Conservation (phyloP, 92 coral and sea anemone species). For the Phymanthus crucifer region DNA sequence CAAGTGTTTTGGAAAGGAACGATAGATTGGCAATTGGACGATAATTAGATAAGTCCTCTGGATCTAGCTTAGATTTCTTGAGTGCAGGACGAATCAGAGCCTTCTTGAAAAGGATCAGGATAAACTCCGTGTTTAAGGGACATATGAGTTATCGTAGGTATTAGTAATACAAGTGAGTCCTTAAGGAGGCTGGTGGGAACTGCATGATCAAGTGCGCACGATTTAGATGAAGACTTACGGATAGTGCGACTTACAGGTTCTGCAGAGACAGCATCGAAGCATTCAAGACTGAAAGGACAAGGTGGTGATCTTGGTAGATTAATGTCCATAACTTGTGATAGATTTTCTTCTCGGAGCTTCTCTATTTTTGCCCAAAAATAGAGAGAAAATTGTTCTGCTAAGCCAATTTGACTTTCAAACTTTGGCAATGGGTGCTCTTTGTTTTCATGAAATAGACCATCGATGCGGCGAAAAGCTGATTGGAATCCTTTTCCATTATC, state of each 20-base stretch:
- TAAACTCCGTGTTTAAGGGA: background rate
- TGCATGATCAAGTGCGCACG: background rate
- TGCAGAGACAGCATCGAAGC: background rate
- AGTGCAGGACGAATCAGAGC: background rate
- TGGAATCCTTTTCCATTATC: conserved; percentile 1
- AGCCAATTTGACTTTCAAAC: background rate
- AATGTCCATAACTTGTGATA: background rate
- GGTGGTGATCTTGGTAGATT: too few species aligned
- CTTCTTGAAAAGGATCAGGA: background rate
- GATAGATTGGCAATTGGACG: too few species aligned
- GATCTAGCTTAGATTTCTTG: too few species aligned
- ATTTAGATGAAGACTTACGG: background rate
- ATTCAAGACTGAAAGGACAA: background rate
- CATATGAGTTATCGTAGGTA: background rate
- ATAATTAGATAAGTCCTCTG: too few species aligned
- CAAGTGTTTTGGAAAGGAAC: too few species aligned
- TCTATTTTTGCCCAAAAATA: conserved; percentile 19
- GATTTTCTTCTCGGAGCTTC: background rate
- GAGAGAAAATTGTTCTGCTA: background rate
- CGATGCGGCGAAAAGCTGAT: conserved; percentile 21
- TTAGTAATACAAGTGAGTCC: background rate
- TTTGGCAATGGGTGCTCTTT: background rate
- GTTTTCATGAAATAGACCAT: conserved; percentile 20
- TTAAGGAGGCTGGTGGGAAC: background rate
- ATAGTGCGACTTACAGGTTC: background rate